A percentile compares a stretch with the other conserved stretches of the same genome.
Conservation (phyloP, 2,113 vertebrate genomes). For the Myotis brandtii region DNA sequence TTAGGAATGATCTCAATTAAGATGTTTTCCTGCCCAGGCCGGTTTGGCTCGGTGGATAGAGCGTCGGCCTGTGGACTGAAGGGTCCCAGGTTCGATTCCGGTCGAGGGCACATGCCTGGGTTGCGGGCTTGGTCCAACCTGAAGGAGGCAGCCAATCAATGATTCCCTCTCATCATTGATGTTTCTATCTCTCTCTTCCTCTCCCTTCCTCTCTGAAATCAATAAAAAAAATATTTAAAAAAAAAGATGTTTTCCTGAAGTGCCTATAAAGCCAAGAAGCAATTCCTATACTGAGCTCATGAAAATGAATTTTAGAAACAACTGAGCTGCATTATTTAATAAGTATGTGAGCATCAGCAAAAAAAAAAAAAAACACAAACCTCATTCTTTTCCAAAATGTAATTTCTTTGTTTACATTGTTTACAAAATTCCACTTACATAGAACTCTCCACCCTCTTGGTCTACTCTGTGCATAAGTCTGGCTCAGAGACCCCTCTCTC, state of each 20-base stretch:
- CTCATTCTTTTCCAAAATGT: constrained; percentile 35
- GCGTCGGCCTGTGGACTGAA: too few relatives aligned
- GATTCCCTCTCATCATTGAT: too few relatives aligned
- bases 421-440: constrained; percentile 45
- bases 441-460: constrained; percentile 31
- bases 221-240: too few relatives aligned
- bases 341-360: constrained; percentile 49
- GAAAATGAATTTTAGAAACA: constrained; percentile 65
- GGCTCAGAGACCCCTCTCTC: neutral
- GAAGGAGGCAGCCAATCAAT: too few relatives aligned
- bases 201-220: too few relatives aligned
- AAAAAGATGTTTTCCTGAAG: constrained; percentile 61
- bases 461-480: constrained; percentile 28
- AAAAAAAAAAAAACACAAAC: neutral
- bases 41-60: too few relatives aligned
- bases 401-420: constrained; percentile 53
- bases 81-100: too few relatives aligned
- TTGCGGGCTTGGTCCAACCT: too few relatives aligned
- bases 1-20: constrained; percentile 67
- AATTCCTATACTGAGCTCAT: constrained; percentile 54
- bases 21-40: constrained; percentile 62
- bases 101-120: too few relatives aligned
- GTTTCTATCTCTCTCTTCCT: too few relatives aligned
- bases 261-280: constrained; percentile 45
- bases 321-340: constrained; percentile 66